Percentiles rank a stretch among this genome's conserved stretches.
phyloP scores from a whole-genome alignment of 2,797 vertebrate species.

The Platalea minor region DNA sequence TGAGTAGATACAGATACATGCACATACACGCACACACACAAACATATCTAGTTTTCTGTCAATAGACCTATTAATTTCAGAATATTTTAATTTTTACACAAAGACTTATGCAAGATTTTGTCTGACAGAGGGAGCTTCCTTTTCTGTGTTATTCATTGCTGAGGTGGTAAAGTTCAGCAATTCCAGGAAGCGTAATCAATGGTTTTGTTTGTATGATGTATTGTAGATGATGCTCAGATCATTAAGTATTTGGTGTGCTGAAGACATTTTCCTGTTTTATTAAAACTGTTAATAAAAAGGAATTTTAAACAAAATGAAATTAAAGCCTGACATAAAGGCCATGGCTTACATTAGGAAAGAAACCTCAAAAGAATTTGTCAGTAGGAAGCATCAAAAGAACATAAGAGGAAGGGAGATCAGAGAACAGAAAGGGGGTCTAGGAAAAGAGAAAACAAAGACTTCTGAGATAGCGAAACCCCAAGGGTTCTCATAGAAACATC shows the following conservation, averaged over 20 bases:
- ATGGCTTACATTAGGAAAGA: background rate
- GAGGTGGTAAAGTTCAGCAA: background rate
- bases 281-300: slow-evolving; percentile 6
- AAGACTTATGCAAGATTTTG: background rate
- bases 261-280: background rate
- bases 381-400: slow-evolving; percentile 43
- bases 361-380: slow-evolving; percentile 50
- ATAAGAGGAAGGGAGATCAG: slow-evolving; percentile 50
- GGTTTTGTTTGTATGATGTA: background rate
- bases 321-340: background rate
- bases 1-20: background rate
- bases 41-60: background rate
- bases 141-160: background rate
- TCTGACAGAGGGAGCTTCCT: background rate
- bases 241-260: background rate
- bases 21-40: background rate
- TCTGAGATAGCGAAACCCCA: slow-evolving; percentile 12
- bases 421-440: slow-evolving; percentile 15
- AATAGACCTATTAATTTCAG: background rate
- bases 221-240: background rate
- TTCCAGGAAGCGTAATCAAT: background rate
- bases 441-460: slow-evolving; percentile 55
- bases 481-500: slow-evolving; percentile 52
- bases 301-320: slow-evolving; percentile 33
- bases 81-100: background rate